A percentile compares a stretch with the other conserved stretches of the same genome.
Conservation (phyloP, 2,888 invertebrate species). For the Machimus rusticus region DNA sequence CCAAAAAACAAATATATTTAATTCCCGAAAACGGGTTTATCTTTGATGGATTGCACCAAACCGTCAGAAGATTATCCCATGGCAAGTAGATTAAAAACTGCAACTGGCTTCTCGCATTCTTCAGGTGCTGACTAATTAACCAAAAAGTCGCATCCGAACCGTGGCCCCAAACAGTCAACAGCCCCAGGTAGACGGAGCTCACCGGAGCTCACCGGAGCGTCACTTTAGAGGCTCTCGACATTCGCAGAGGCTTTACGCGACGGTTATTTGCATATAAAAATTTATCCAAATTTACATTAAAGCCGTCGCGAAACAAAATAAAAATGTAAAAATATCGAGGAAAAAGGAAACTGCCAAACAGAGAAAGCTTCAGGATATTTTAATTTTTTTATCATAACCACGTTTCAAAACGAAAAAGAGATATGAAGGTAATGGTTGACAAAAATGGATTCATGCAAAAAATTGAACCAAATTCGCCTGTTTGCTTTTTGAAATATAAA, state of each 20-base stretch:
- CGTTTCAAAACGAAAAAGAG: neutral
- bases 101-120: neutral
- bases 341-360: neutral
- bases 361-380: neutral
- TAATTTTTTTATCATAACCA: neutral
- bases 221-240: neutral
- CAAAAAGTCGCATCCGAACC: neutral
- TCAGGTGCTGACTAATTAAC: neutral
- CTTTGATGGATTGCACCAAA: neutral
- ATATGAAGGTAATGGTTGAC: neutral
- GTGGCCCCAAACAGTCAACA: neutral
- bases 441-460: neutral
- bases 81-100: neutral
- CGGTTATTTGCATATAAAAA: neutral
- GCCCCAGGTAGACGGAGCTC: neutral
- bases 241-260: neutral
- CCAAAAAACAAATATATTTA: neutral
- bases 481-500: neutral
- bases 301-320: neutral
- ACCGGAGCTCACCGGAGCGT: neutral
- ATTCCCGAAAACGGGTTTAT: neutral
- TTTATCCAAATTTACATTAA: neutral
- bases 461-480: neutral
- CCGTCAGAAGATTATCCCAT: neutral
- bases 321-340: neutral